Evolutionary conservation across 2,888 invertebrate genomes (phyloP).

Genomic region (Protophormia terraenovae): DNA sequence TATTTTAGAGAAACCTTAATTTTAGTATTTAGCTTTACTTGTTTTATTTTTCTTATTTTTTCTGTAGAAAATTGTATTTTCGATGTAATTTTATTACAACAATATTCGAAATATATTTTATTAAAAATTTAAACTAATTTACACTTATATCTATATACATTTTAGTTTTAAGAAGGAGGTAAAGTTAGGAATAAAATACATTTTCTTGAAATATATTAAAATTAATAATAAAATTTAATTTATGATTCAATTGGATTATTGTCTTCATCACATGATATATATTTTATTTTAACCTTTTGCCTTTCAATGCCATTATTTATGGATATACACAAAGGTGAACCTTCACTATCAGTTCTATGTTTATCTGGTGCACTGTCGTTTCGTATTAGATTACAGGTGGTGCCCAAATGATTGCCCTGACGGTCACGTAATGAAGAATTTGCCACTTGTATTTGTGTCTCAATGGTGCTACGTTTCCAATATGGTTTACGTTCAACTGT

Average conservation of each 20-base stretch:
- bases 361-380: constrained; percentile 71
- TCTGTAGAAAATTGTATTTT: constrained; percentile 36
- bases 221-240: neutral
- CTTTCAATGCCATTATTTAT: constrained; percentile 72
- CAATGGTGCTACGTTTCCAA: constrained; percentile 80
- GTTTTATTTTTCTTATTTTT: neutral
- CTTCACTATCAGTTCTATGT: constrained; percentile 65
- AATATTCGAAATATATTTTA: neutral
- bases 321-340: constrained; percentile 75
- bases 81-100: constrained; percentile 56
- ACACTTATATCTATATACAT: too few species aligned
- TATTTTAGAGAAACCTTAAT: constrained; percentile 24
- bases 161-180: neutral
- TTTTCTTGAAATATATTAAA: too few species aligned
- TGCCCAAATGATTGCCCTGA: constrained; percentile 34
- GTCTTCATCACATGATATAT: constrained; percentile 78
- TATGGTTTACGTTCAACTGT: constrained; percentile 73
- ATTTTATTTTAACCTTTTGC: constrained; percentile 75
- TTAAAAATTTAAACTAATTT: neutral
- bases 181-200: neutral
- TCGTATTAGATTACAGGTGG: constrained; percentile 43
- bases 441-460: constrained; percentile 78
- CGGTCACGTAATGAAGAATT: constrained; percentile 68
- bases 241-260: constrained; percentile 72
- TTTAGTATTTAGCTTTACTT: neutral